These are phyloP conservation scores for Tokudaia muenninki DNA, from an alignment of 2,797 vertebrate species.

Conservation along the genomic window DNA sequence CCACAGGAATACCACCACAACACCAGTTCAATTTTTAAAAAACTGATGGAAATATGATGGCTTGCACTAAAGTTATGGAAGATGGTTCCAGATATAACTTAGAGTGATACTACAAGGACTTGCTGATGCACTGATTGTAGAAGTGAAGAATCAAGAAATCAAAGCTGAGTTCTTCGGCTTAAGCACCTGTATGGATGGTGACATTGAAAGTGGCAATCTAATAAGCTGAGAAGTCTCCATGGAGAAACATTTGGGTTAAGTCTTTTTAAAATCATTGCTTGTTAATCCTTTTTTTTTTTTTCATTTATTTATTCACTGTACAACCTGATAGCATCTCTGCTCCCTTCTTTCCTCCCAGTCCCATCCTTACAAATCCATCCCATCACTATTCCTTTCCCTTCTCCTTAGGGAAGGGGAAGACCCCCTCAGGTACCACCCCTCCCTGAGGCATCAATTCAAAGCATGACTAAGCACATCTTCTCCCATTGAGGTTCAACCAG, in stretches of 20 bases:
- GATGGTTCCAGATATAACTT: neutral
- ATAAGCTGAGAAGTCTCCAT: constrained; percentile 30
- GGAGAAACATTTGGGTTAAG: neutral
- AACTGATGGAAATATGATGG: neutral
- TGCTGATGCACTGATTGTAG: neutral
- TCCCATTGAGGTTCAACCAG: no score
- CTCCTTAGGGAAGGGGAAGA: no score
- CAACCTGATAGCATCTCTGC: neutral
- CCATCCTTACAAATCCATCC: no score
- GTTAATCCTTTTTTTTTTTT: neutral
- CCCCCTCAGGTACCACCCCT: no score
- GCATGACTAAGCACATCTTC: no score
- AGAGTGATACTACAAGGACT: neutral
- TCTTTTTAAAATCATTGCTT: neutral
- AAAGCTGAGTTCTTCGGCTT: constrained; percentile 20
- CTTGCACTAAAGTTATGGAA: neutral
- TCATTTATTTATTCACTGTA: neutral
- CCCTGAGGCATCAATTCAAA: no score
- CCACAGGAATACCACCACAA: neutral
- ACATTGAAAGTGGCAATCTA: neutral
- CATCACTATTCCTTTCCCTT: no score
- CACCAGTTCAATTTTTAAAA: neutral
- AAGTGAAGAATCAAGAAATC: constrained; percentile 45
- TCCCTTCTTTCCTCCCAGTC: no score
- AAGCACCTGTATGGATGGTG: neutral